Conservation (phyloP, 2,113 vertebrate species). For the Scortum barcoo region DNA sequence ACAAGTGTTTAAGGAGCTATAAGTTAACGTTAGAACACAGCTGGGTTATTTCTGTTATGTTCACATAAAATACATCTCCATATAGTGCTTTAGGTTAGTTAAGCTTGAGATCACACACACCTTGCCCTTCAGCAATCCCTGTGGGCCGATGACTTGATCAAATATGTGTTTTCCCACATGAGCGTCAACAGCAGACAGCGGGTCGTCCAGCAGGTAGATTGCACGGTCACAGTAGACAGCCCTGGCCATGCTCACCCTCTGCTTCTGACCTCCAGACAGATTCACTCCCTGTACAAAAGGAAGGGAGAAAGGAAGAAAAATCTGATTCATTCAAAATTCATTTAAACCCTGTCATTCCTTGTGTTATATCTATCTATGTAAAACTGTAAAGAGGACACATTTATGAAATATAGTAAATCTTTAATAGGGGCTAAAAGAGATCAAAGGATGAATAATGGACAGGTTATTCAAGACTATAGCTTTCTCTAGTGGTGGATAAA, state of each 20-base stretch:
- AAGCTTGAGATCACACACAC: conserved; percentile 70
- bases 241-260: conserved; percentile 93
- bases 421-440: not conserved
- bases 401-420: not conserved
- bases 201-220: conserved; percentile 93
- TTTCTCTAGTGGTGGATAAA: not conserved
- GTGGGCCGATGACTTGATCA: conserved; percentile 93
- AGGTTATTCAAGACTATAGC: not conserved
- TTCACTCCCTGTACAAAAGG: conserved; percentile 90
- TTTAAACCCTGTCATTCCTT: not conserved
- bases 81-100: not conserved
- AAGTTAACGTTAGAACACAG: too few species aligned
- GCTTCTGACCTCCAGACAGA: conserved; percentile 96
- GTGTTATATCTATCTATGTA: not conserved
- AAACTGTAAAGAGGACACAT: not conserved
- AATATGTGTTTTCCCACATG: conserved; percentile 98
- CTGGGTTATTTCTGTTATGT: not conserved
- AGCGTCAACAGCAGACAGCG: conserved; percentile 94
- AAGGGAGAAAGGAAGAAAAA: too few species aligned
- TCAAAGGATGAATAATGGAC: not conserved
- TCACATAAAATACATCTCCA: too few species aligned
- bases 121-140: conserved; percentile 91
- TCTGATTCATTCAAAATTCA: too few species aligned
- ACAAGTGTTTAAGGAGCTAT: too few species aligned
- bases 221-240: conserved; percentile 90